Percentiles rank a stretch among this genome's conserved stretches.
These are phyloP conservation scores for Idaea straminata DNA, from an alignment of 2,888 invertebrate species.

Conservation along the genomic window DNA sequence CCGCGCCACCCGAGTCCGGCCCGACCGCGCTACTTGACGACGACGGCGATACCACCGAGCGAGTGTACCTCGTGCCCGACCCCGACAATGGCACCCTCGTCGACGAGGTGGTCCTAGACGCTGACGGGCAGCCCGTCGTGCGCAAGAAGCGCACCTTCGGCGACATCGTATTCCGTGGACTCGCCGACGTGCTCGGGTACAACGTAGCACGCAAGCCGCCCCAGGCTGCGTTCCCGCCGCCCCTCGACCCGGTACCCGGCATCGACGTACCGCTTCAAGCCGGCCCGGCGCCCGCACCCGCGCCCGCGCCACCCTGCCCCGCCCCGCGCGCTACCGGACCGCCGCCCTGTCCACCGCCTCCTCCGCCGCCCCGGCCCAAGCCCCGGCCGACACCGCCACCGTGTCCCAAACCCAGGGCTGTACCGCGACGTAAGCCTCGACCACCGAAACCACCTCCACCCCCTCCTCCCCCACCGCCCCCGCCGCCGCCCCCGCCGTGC, in stretches of 20 bases:
- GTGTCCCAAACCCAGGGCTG: constrained; percentile 61
- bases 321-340: constrained; percentile 34
- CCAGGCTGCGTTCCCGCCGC: constrained; percentile 63
- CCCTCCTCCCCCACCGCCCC: constrained; percentile 48
- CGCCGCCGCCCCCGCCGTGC: constrained; percentile 58
- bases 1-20: constrained; percentile 15
- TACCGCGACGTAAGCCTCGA: constrained; percentile 44
- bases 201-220: constrained; percentile 62
- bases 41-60: neutral
- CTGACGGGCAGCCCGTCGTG: constrained; percentile 60
- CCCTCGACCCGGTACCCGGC: constrained; percentile 67
- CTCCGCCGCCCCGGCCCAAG: constrained; percentile 36
- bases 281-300: constrained; percentile 38
- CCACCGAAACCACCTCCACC: constrained; percentile 42
- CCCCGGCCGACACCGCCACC: constrained; percentile 43
- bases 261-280: constrained; percentile 61
- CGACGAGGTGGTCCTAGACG: constrained; percentile 37
- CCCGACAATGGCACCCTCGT: constrained; percentile 32
- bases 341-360: constrained; percentile 34
- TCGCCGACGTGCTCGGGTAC: constrained; percentile 75
- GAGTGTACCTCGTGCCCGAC: constrained; percentile 15
- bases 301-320: constrained; percentile 38
- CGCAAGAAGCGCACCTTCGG: constrained; percentile 76
- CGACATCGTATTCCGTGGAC: constrained; percentile 71
- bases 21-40: constrained; percentile 5